Conservation (phyloP, 2,113 vertebrate species). For the Heterochromis multidens region DNA sequence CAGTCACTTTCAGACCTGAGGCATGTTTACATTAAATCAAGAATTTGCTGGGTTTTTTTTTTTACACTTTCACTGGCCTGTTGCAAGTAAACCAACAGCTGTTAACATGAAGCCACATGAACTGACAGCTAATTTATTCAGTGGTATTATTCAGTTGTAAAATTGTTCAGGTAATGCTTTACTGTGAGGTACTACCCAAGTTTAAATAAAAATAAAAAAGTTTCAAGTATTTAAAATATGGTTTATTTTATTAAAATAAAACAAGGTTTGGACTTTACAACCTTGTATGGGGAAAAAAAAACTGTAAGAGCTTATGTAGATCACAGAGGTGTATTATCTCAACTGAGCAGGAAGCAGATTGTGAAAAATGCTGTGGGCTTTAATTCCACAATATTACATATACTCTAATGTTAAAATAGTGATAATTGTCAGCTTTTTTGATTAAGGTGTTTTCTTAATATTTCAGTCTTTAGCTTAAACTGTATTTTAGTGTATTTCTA, state of each 20-base stretch:
- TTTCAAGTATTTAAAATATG: background rate
- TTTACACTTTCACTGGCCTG: background rate
- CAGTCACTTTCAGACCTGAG: background rate
- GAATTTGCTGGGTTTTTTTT: background rate
- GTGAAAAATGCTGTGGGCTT: background rate
- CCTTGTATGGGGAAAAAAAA: background rate
- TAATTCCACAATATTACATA: background rate
- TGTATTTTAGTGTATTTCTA: background rate
- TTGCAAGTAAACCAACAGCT: background rate
- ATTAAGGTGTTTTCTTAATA: background rate
- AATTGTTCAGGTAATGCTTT: background rate
- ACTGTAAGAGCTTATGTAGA: background rate
- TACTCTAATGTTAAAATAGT: background rate
- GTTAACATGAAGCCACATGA: background rate
- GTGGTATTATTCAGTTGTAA: background rate
- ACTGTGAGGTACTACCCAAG: background rate
- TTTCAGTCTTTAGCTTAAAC: background rate
- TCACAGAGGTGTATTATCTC: background rate
- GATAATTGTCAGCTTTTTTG: background rate
- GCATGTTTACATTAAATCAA: background rate
- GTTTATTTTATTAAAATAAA: background rate
- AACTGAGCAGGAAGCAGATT: no score
- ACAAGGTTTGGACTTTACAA: background rate
- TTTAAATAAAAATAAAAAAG: background rate
- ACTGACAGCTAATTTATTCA: background rate